Conservation (phyloP, 2,888 invertebrate species). For the Phyllotreta cruciferae region DNA sequence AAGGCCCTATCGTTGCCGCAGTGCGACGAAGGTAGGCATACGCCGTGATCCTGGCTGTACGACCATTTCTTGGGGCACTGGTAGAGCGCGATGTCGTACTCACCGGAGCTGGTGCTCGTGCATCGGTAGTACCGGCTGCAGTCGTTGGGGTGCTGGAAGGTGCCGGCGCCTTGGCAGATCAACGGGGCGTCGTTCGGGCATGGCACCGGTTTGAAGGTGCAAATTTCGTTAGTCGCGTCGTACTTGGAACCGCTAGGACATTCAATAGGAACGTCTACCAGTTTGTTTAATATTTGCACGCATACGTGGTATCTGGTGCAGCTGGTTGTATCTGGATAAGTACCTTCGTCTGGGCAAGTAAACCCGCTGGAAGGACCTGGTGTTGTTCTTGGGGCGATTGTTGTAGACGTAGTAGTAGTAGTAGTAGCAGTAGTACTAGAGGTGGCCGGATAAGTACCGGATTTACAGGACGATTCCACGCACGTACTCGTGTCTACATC, state of each 20-base stretch:
- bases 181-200: slow-evolving; percentile 48
- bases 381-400: slow-evolving; percentile 15
- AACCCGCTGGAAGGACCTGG: slow-evolving; percentile 37
- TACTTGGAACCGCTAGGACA: slow-evolving; percentile 48
- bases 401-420: slow-evolving; percentile 9
- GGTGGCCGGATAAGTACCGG: slow-evolving; percentile 2
- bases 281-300: slow-evolving; percentile 41
- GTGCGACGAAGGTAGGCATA: slow-evolving; percentile 60
- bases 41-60: slow-evolving; percentile 57
- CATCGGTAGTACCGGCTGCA: slow-evolving; percentile 66
- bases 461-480: slow-evolving; percentile 5
- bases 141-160: slow-evolving; percentile 61
- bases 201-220: slow-evolving; percentile 49
- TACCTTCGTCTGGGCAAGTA: slow-evolving; percentile 45
- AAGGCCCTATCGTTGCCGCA: slow-evolving; percentile 53
- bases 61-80: slow-evolving; percentile 60
- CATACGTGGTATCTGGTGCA: slow-evolving; percentile 52
- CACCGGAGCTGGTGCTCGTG: slow-evolving; percentile 59
- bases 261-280: slow-evolving; percentile 44
- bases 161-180: slow-evolving; percentile 57
- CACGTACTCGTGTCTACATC: slow-evolving; percentile 8
- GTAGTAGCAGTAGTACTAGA: slow-evolving; percentile 6
- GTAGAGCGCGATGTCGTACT: slow-evolving; percentile 63
- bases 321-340: slow-evolving; percentile 47
- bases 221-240: slow-evolving; percentile 45